Evolutionary conservation across 2,113 vertebrate genomes (phyloP).

Genomic region (Pogonocichla stellata): DNA sequence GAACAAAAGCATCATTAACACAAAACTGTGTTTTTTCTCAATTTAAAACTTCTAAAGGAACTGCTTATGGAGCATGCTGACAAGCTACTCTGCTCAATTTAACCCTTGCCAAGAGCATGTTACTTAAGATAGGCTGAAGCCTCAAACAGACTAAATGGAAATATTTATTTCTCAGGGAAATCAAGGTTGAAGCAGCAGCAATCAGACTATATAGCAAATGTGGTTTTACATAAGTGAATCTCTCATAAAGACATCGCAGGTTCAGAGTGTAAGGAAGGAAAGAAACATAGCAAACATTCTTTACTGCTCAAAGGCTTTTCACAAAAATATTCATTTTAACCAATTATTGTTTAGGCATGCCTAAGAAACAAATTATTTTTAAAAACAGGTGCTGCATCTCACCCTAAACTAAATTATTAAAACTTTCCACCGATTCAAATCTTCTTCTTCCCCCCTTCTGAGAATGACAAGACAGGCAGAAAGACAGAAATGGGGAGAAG

Average conservation of each 20-base stretch:
- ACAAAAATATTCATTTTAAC: neutral
- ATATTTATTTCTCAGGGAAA: neutral
- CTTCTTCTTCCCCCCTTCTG: accelerated
- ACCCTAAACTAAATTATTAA: neutral
- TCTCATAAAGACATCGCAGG: neutral
- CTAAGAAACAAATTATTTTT: neutral
- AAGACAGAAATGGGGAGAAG: neutral
- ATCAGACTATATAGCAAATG: neutral
- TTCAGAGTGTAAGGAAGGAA: neutral
- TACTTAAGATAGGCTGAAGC: neutral
- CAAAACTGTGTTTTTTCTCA: neutral
- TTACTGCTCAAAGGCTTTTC: neutral
- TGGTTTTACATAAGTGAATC: neutral
- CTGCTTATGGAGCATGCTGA: neutral
- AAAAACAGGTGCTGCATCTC: neutral
- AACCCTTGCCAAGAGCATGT: neutral
- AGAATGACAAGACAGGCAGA: neutral
- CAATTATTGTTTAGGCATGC: neutral
- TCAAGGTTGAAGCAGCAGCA: neutral
- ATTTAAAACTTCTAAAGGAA: neutral
- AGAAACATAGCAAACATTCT: neutral
- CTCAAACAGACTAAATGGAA: neutral
- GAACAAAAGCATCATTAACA: neutral
- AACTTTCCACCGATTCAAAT: neutral
- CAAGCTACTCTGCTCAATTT: neutral